Base-by-base conservation (phyloP, 2,113 vertebrate species). In the Muntiacus reevesi region DNA sequence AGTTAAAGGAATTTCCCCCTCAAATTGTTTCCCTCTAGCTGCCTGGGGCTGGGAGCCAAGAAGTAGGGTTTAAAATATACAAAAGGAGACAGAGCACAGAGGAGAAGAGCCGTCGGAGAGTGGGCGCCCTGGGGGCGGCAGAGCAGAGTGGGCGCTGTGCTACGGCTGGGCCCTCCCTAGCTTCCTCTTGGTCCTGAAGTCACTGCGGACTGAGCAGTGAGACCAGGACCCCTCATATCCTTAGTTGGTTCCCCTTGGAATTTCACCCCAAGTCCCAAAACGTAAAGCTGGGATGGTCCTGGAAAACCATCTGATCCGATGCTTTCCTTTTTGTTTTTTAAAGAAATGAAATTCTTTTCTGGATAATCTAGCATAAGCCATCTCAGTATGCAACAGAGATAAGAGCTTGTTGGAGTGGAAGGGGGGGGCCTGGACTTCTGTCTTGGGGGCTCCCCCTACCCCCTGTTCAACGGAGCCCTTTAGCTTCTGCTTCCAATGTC, bases 101-200 rank as follows among this genome's bases (percentile, higher is more conserved):
- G 94, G 55, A 45, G 33, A 7, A 64, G 55, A 50, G 4, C 55
- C 0, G 0, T 25, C 6, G 43, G 62, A 4, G 0, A 43, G 57
- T 17, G 79, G 45, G 74, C 3, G 62, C 1, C 2, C 64, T 11
- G 25, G 2, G 28, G 13, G 36, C 23, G 60, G 78, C 47, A 76
- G 71, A 60, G 40, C 0, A 0, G 3, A 33, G 33, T 0, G 0
- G 82, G 14, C 0, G 0, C 79, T 2, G 47, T 0, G 1, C 43
- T 60, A 5, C 0, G 11, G 13, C 67, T 2, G 33, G 1, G 5
- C n/a, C 78, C 0, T 21, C 17, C 55, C 55, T 14, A 82, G n/a
- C 54, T 86, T 64, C 3, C 5, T 19, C 14, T 21, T 3, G 76
- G 67, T 33, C 43, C 33, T 1, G 64, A 62, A 50, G 84, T 62